Conservation (phyloP, 2,113 vertebrate genomes). For the Platichthys stellatus region DNA sequence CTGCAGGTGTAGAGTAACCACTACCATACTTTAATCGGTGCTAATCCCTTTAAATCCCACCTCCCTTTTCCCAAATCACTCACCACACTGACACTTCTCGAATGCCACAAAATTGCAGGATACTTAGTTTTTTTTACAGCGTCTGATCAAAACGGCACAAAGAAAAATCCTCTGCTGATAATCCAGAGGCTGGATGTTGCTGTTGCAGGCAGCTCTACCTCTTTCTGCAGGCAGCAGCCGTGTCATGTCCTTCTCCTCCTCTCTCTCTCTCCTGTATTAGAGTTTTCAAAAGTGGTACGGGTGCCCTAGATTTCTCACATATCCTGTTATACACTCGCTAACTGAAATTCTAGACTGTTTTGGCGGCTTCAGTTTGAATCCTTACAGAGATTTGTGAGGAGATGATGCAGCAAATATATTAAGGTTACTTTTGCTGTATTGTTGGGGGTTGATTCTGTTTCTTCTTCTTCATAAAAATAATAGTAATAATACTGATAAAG, state of each 20-base stretch:
- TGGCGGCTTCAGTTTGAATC: neutral
- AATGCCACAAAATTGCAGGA: neutral
- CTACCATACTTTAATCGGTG: conserved; percentile 32
- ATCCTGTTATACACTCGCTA: conserved; percentile 41
- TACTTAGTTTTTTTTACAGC: conserved; percentile 25
- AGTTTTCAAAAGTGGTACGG: neutral
- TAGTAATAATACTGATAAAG: too few relatives aligned
- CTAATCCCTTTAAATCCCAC: conserved; percentile 16
- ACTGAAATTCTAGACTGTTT: conserved; percentile 36
- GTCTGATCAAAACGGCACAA: neutral
- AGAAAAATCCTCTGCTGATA: neutral
- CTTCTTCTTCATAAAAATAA: too few relatives aligned
- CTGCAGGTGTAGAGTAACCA: conserved; percentile 5
- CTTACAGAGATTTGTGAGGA: neutral
- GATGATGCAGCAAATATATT: neutral
- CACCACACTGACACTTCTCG: neutral
- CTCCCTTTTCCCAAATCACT: neutral
- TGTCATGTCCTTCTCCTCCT: neutral
- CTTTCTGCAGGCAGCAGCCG: conserved; percentile 38
- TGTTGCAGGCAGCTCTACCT: conserved; percentile 13
- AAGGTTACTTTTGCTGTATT: too few relatives aligned
- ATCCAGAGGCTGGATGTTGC: conserved; percentile 16
- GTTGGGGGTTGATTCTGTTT: too few relatives aligned
- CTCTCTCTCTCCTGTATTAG: conserved; percentile 28
- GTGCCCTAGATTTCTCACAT: conserved; percentile 32